Evolutionary conservation across 2,797 vertebrate genomes (phyloP), one percentile per base, ranked within the genome.

Genomic region (Lycodopsis pacificus): DNA sequence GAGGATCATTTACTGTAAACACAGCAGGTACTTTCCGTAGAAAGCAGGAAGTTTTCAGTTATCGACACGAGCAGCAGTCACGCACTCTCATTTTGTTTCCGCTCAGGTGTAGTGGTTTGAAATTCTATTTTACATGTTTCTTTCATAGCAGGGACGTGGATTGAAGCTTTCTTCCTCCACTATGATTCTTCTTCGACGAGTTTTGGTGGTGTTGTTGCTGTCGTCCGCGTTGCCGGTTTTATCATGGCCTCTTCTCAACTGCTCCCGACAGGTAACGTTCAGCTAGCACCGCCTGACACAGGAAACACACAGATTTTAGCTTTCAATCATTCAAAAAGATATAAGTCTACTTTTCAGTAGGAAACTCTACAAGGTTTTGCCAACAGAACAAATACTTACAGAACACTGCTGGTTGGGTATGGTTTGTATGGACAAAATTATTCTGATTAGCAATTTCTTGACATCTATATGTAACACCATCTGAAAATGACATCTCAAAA

Each of bases 241-340:
- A 20, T 38, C 81, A 10, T 30, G 53, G n/a, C 79, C 85, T 1
- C 71, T 68, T 0, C 51, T 83, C 34, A 88, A 25, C 79, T 96
- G 95, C 69, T 14, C 86, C 1, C 71, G 64, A 61, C 69, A 90
- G 92, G 94, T 95, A 76, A 89, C 7, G 15, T 17, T 17, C 17
- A 15, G 53, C 44, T 10, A 3, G 48, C 48, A 3, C 19, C 48
- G 48, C 36, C 36, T 38, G 36, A 11, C 8, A 11, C 2, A 38
- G 36, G 36, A 38, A 38, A 11, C 36, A 38, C 36, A 5, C 36
- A 1, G 6, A 34, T 34, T 34, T 34, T 7, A 34, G 32, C 32
- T 34, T 34, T 34, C 32, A 34, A 34, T 34, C 32, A 7, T 34
- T 34, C 32, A 34, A 6, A 32, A 32, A 32, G 32, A 32, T 32